phyloP scores from a whole-genome alignment of 2,888 invertebrate genomes.

The Clistopyga incitator region DNA sequence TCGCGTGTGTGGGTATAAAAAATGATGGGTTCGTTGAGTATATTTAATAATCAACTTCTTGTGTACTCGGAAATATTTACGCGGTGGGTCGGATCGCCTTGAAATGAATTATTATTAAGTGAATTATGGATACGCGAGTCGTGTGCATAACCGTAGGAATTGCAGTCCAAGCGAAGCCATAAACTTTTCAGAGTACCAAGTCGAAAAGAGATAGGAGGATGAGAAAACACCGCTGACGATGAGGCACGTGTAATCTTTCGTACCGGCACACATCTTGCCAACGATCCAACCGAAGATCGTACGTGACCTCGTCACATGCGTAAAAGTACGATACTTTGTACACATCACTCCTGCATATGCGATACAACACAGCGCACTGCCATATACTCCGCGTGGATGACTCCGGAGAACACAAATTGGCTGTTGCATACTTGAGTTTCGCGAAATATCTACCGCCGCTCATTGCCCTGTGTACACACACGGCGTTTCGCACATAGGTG shows the following conservation, averaged over 20 bases:
- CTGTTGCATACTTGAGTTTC: slow-evolving; percentile 37
- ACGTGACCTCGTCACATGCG: slow-evolving; percentile 53
- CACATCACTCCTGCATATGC: not conserved
- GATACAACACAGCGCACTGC: not conserved
- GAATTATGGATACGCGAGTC: slow-evolving; percentile 29
- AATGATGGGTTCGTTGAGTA: slow-evolving; percentile 2
- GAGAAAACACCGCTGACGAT: not conserved
- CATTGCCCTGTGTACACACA: slow-evolving; percentile 27
- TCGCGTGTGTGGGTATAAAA: too few relatives aligned
- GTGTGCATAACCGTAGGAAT: not conserved
- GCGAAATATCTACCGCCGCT: not conserved
- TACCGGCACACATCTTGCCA: slow-evolving; percentile 20
- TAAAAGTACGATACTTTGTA: slow-evolving; percentile 49
- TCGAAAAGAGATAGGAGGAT: slow-evolving; percentile 5
- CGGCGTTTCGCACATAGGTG: slow-evolving; percentile 46
- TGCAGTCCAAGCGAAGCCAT: slow-evolving; percentile 6
- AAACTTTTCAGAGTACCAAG: slow-evolving; percentile 35
- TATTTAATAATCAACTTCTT: slow-evolving; percentile 28
- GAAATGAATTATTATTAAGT: slow-evolving; percentile 40
- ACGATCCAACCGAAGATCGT: slow-evolving; percentile 19
- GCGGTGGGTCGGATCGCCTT: slow-evolving; percentile 19
- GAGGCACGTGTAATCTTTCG: slow-evolving; percentile 29
- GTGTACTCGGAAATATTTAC: slow-evolving; percentile 29
- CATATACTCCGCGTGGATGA: slow-evolving; percentile 26
- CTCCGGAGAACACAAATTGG: slow-evolving; percentile 45